phyloP scores from a whole-genome alignment of 2,797 vertebrate genomes.

The Pangasius krempfi region DNA sequence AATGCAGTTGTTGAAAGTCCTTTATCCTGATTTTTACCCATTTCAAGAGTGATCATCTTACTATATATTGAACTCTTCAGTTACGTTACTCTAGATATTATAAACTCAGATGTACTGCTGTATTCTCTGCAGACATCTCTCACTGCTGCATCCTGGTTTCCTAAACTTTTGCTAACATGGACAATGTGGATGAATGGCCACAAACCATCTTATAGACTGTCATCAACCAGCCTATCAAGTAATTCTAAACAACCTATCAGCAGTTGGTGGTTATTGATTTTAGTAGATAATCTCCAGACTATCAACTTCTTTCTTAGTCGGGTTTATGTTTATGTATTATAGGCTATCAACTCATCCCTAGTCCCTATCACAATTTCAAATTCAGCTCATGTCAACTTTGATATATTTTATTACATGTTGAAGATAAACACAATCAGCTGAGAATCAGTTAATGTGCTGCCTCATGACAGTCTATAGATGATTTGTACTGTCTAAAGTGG shows the following conservation, averaged over 20 bases:
- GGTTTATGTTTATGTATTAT: neutral
- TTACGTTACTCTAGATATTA: neutral
- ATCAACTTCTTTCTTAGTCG: neutral
- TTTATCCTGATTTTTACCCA: neutral
- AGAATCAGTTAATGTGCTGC: neutral
- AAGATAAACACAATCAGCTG: neutral
- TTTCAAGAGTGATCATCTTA: neutral
- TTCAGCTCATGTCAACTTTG: neutral
- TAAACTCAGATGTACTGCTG: neutral
- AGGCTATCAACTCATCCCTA: neutral
- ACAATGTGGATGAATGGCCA: neutral
- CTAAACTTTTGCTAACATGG: neutral
- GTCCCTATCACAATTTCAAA: neutral
- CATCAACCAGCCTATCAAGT: neutral
- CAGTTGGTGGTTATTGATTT: neutral
- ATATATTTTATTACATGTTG: neutral
- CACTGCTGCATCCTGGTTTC: neutral
- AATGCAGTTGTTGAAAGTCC: neutral
- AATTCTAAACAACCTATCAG: neutral
- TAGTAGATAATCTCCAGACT: neutral
- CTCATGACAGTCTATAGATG: neutral
- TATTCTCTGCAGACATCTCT: neutral
- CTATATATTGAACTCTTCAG: neutral
- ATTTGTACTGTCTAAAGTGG: neutral
- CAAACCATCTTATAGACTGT: too few species aligned